A percentile compares a stretch with the other conserved stretches of the same genome.
Conservation (phyloP, 2,888 invertebrate species). For the Thera obeliscata region DNA sequence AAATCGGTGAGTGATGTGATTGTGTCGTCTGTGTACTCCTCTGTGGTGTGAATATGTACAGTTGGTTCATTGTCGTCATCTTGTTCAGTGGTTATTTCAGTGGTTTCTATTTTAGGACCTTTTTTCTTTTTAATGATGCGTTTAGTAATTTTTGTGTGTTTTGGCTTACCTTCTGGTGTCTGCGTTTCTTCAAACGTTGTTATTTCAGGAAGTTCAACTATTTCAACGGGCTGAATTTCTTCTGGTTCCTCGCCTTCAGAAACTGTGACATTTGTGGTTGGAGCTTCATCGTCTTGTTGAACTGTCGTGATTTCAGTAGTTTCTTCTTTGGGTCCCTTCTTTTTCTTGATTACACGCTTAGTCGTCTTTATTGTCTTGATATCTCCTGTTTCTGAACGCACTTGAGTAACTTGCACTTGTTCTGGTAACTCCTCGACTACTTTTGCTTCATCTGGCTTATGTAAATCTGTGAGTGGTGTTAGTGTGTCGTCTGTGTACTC, state of each 20-base stretch:
- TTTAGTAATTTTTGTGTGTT: conserved; percentile 43
- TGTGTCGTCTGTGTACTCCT: conserved; percentile 54
- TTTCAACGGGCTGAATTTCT: conserved; percentile 30
- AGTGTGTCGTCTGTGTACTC: conserved; percentile 51
- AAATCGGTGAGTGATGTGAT: conserved; percentile 35
- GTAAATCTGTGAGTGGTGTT: conserved; percentile 37
- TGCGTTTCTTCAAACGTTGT: conserved; percentile 38
- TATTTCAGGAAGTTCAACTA: conserved; percentile 51
- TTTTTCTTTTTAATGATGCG: conserved; percentile 40
- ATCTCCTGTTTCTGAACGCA: conserved; percentile 43
- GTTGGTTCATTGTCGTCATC: conserved; percentile 73
- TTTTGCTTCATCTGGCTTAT: conserved; percentile 43
- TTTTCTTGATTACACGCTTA: conserved; percentile 51
- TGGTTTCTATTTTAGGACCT: conserved; percentile 60
- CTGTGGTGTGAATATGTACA: conserved; percentile 63
- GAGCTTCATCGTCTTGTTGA: conserved; percentile 27
- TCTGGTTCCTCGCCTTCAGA: conserved; percentile 49
- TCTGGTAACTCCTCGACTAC: conserved; percentile 46
- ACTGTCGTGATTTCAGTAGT: conserved; percentile 47
- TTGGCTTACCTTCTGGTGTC: conserved; percentile 45
- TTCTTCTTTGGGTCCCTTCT: conserved; percentile 42
- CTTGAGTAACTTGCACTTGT: conserved; percentile 38
- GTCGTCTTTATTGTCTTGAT: conserved; percentile 54
- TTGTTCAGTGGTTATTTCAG: conserved; percentile 64
- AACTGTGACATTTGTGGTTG: conserved; percentile 30